Base-by-base conservation (phyloP, 2,888 invertebrate genomes). In the Erebia epiphron region DNA sequence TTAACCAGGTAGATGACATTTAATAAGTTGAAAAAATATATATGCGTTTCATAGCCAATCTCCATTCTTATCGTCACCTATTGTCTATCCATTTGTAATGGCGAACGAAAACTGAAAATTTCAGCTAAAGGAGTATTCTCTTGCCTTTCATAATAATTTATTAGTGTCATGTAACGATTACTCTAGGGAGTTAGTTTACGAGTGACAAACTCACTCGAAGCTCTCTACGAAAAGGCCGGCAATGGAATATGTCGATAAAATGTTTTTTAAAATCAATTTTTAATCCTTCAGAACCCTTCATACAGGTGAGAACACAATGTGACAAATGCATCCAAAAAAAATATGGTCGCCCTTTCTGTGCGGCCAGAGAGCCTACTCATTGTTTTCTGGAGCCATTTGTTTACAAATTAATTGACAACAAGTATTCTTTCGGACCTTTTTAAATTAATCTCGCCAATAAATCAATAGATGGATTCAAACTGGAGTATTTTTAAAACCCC, bases 321-420 rank as follows among this genome's bases (percentile, higher is more conserved):
- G 21, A 62, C 65, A 66, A 54, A 35, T 66, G 61, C 56, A 56
- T 58, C 1, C 46, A 66, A 67, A 73, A 71, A 73, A 72, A 69
- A n/a, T n/a, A 54, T 50, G 57, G 52, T 63, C 69, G 14, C 66
- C 56, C 65, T 56, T 56, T 64, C 64, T 16, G 35, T 41, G 52
- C 64, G 64, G n/a, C 16, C 46, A 46, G 18, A 69, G 54, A 56
- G 67, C 57, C 26, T 63, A 52, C 52, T 74, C 79, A 82, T 84
- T 85, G 85, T 86, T 80, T 74, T 72, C 61, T 76, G 70, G 76
- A 73, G 71, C 85, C 84, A 84, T 90, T 86, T 85, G 84, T 89
- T 85, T 79, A 82, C 85, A 83, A 84, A 86, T 86, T 90, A 88
- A 90, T 90, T 87, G 88, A 85, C 75, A 71, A 73, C 76, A 75